Conservation (phyloP, 2,888 invertebrate species). For the Heliconius sara region DNA sequence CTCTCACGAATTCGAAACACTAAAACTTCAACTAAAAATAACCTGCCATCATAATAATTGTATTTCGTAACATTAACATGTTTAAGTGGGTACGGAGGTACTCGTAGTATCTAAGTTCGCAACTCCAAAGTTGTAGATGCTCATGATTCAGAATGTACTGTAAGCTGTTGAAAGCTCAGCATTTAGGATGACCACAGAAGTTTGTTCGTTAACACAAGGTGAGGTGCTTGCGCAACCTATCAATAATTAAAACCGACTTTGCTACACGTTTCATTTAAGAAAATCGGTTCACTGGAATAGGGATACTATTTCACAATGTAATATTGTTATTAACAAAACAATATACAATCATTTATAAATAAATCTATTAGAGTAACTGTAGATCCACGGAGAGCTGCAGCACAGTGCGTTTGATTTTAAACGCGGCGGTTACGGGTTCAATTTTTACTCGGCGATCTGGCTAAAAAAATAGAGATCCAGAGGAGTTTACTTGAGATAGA, state of each 20-base stretch:
- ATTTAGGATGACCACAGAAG: conserved; percentile 44
- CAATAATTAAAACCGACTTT: conserved; percentile 30
- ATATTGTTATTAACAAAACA: neutral
- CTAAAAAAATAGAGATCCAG: too few species aligned
- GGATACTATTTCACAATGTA: neutral
- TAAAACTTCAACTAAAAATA: neutral
- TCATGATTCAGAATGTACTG: conserved; percentile 43
- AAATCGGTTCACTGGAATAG: neutral
- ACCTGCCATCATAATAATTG: neutral
- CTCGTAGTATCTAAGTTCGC: conserved; percentile 2
- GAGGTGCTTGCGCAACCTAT: conserved; percentile 27
- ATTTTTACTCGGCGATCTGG: too few species aligned
- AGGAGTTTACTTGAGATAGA: too few species aligned
- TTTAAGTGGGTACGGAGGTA: neutral
- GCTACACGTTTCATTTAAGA: neutral
- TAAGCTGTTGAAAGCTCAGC: conserved; percentile 46
- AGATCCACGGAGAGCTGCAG: too few species aligned
- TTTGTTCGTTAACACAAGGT: conserved; percentile 44
- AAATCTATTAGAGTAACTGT: too few species aligned
- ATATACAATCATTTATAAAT: too few species aligned
- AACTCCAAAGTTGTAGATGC: conserved; percentile 43
- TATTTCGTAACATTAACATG: conserved; percentile 1
- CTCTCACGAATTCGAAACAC: neutral
- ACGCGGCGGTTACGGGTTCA: too few species aligned
- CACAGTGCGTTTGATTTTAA: too few species aligned